These are phyloP conservation scores for Ciconia nigra DNA, from an alignment of 2,797 vertebrate genomes.

Conservation along the genomic window DNA sequence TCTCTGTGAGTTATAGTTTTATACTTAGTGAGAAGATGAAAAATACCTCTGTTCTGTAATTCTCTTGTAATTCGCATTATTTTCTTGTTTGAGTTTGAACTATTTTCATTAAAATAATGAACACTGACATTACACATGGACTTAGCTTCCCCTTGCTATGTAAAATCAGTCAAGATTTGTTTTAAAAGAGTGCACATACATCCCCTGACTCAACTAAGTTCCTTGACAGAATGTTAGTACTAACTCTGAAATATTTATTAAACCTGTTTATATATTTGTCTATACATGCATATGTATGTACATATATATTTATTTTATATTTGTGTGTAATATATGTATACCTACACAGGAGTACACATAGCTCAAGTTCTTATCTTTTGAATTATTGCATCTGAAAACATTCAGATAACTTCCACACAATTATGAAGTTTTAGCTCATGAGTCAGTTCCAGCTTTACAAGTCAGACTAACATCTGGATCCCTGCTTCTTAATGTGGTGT, in stretches of 20 bases:
- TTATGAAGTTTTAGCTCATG: background rate
- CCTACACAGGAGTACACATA: background rate
- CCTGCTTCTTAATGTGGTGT: background rate
- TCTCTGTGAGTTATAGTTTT: background rate
- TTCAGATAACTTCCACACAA: background rate
- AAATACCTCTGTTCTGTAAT: background rate
- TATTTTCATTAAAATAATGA: background rate
- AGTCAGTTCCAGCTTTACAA: background rate
- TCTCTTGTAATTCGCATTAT: background rate
- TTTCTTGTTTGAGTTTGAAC: background rate
- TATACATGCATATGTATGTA: too few relatives aligned
- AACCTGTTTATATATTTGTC: background rate
- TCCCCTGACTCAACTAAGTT: background rate
- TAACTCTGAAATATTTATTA: background rate
- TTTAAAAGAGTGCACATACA: background rate
- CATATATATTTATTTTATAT: background rate
- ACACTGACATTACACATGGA: background rate
- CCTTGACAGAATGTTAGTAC: background rate
- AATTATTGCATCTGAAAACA: background rate
- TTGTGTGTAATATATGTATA: fast-evolving
- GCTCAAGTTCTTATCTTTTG: background rate
- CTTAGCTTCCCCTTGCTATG: background rate
- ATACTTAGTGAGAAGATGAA: background rate
- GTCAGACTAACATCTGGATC: background rate
- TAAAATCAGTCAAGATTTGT: background rate